Evolutionary conservation across 2,113 vertebrate species (phyloP), one percentile per base, ranked within the genome.

Genomic region (Cisticola juncidis): DNA sequence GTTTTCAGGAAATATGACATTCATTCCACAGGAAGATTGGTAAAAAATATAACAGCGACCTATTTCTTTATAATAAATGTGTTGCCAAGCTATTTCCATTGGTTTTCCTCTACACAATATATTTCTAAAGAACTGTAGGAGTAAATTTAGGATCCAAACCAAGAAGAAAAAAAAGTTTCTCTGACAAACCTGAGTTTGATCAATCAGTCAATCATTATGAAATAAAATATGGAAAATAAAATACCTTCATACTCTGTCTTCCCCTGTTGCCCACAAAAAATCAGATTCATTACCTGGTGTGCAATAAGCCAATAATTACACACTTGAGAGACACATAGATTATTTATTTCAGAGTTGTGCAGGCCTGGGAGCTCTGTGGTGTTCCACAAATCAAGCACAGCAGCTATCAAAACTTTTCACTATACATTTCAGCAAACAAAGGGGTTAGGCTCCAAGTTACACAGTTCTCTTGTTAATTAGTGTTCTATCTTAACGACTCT

Each of bases 1-100:
- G 77, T 53, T 79, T 87, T 61, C 81, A 88, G 80, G 76, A 93
- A 81, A 84, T 65, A 86, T 36, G 50, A 60, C 77, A 62, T 23
- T 45, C 40, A 78, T 82, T 96, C 22, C 65, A 61, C 20, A 26
- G 56, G 20, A 91, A 83, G 38, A 66, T 8, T 66, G 47, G 33
- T 11, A 51, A 80, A 86, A 94, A 82, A 72, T 7, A 16, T 17
- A 86, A 54, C 38, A 28, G 20, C 33, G 58, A 10, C 81, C 88
- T 92, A 73, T 82, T 94, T 94, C 84, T 90, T 71, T 65, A 72
- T 90, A 61, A 90, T 69, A 88, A 94, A 85, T 54, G 45, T 58
- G 28, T 82, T 90, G 48, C 31, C 82, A 71, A 71, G 53, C 17
- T 48, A 84, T 84, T 95, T 93, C 78, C 36, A 77, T 80, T 88